Evolutionary conservation across 2,888 invertebrate genomes (phyloP).

Genomic region (Tenthredo distinguenda): DNA sequence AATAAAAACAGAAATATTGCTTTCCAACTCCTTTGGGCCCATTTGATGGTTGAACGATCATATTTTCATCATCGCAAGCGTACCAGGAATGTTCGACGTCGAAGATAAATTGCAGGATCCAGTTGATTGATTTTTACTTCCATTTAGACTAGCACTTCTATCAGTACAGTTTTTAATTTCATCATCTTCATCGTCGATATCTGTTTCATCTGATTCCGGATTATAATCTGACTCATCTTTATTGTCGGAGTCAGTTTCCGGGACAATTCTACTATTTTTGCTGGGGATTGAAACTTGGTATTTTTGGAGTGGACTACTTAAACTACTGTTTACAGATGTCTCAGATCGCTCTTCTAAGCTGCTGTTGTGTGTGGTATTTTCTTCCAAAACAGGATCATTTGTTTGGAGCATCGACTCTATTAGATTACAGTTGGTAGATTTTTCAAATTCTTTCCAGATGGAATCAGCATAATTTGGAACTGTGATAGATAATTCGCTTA

Average conservation of each 20-base stretch:
- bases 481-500: background rate
- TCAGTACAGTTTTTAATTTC: background rate
- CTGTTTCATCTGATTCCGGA: background rate
- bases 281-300: background rate
- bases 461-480: background rate
- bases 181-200: background rate
- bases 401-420: background rate
- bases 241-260: background rate
- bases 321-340: background rate
- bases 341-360: background rate
- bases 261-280: background rate
- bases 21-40: conserved; percentile 37
- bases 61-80: conserved; percentile 23
- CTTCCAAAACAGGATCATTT: background rate
- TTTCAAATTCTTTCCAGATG: conserved; percentile 16
- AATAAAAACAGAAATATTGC: conserved; percentile 28
- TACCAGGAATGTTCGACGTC: conserved; percentile 34
- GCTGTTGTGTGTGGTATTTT: background rate
- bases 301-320: background rate
- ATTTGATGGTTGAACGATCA: conserved; percentile 6
- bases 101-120: conserved; percentile 17
- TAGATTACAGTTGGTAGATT: background rate
- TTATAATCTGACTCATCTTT: conserved; percentile 22
- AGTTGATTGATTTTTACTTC: conserved; percentile 11
- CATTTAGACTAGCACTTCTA: background rate